Conservation (phyloP, 2,888 invertebrate species). For the Lymantria monacha region DNA sequence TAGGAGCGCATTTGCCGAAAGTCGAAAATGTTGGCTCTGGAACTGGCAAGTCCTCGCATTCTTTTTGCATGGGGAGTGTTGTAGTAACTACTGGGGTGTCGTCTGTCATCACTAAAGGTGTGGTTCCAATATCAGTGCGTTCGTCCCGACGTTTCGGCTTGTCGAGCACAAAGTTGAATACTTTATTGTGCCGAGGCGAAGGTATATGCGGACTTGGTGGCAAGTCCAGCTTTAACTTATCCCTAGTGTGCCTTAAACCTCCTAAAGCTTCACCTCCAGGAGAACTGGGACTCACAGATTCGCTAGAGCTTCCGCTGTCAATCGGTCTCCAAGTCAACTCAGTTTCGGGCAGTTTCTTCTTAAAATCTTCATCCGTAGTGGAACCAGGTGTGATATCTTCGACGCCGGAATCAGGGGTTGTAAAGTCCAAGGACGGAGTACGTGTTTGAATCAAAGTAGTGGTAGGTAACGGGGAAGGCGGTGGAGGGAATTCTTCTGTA, state of each 20-base stretch:
- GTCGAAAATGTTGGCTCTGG: slow-evolving; percentile 82
- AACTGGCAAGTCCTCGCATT: slow-evolving; percentile 46
- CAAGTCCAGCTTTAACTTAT: slow-evolving; percentile 87
- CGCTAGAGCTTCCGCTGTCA: slow-evolving; percentile 70
- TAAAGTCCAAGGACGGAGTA: slow-evolving; percentile 71
- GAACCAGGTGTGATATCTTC: slow-evolving; percentile 83
- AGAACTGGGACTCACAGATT: slow-evolving; percentile 71
- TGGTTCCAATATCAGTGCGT: slow-evolving; percentile 31
- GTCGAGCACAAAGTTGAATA: slow-evolving; percentile 71
- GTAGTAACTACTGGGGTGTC: slow-evolving; percentile 68
- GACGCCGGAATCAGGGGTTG: slow-evolving; percentile 84
- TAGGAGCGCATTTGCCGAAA: slow-evolving; percentile 77
- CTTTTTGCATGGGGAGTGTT: slow-evolving; percentile 45
- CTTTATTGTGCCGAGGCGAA: slow-evolving; percentile 65
- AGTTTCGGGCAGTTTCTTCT: slow-evolving; percentile 48
- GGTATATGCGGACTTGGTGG: slow-evolving; percentile 80
- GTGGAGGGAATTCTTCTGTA: slow-evolving; percentile 47
- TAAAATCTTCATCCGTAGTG: slow-evolving; percentile 59
- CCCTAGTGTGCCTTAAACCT: slow-evolving; percentile 87
- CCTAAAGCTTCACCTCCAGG: slow-evolving; percentile 80
- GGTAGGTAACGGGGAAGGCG: slow-evolving; percentile 45
- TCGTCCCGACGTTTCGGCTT: slow-evolving; percentile 57
- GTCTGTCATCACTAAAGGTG: slow-evolving; percentile 69
- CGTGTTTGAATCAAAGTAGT: slow-evolving; percentile 39
- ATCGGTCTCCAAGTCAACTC: slow-evolving; percentile 52